Conservation (phyloP, 2,113 vertebrate species). For the Amphiprion percula region DNA sequence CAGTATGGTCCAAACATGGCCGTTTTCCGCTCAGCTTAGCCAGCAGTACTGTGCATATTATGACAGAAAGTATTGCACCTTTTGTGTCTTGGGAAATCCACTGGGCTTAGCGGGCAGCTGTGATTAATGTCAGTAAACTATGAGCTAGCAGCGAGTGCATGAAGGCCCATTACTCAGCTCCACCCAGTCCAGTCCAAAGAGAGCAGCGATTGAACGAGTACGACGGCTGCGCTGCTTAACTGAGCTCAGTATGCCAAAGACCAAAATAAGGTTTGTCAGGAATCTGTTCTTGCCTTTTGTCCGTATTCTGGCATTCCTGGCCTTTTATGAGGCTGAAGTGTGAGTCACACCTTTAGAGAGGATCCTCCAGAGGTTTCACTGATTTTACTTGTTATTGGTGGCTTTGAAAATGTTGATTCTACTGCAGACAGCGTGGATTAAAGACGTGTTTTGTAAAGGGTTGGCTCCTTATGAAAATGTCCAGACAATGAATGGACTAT, state of each 20-base stretch:
- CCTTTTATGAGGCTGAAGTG: constrained; percentile 3
- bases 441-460: no score
- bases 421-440: no score
- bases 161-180: constrained; percentile 56
- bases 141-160: constrained; percentile 6
- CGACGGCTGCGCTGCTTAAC: constrained; percentile 17
- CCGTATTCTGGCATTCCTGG: not conserved
- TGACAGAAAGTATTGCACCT: constrained; percentile 39
- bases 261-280: constrained; percentile 15
- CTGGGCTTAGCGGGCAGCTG: constrained; percentile 26
- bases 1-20: constrained; percentile 22
- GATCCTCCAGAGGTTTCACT: no score
- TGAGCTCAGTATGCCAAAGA: constrained; percentile 27
- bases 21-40: constrained; percentile 51
- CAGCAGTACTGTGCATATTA: constrained; percentile 7
- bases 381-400: constrained; percentile 7
- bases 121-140: constrained; percentile 63
- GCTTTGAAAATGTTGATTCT: no score
- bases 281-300: constrained; percentile 26
- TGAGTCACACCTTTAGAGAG: no score
- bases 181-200: constrained; percentile 12
- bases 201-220: constrained; percentile 33
- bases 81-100: constrained; percentile 45
- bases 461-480: no score
- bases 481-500: no score